Conservation (phyloP, 2,113 vertebrate genomes). For the Passer domesticus region DNA sequence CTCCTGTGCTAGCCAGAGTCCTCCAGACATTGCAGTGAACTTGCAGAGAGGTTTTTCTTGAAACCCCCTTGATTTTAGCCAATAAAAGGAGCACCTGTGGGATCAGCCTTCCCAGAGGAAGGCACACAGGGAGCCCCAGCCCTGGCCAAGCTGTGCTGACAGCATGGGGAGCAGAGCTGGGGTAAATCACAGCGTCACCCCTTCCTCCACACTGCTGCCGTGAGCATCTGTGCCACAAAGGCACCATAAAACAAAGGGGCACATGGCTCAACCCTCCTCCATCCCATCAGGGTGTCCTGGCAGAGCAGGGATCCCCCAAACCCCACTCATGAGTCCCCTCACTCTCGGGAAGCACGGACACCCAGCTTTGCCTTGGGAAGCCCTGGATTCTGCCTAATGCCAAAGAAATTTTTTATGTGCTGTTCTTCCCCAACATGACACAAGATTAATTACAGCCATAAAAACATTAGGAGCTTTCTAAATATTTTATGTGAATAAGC, state of each 20-base stretch:
- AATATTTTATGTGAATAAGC: conserved; percentile 67
- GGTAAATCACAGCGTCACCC: rapidly evolving
- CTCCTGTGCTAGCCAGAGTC: not conserved
- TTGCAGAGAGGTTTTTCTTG: not conserved
- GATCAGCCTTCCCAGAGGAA: not conserved
- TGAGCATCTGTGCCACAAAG: not conserved
- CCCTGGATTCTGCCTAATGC: not conserved
- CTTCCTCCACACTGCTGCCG: rapidly evolving
- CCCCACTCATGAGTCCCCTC: rapidly evolving
- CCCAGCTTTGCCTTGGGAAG: not conserved
- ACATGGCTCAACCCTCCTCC: not conserved
- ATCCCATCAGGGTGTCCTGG: not conserved
- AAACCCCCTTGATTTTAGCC: not conserved
- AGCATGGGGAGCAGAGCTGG: not conserved
- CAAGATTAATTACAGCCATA: conserved; percentile 69
- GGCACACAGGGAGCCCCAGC: rapidly evolving
- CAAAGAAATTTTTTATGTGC: conserved; percentile 8
- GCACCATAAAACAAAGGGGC: rapidly evolving
- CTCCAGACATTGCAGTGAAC: not conserved
- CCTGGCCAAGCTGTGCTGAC: not conserved
- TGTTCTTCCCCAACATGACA: not conserved
- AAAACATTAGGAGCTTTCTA: conserved; percentile 57
- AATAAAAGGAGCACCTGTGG: not conserved
- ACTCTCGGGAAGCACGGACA: rapidly evolving
- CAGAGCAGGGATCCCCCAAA: not conserved